phyloP scores from a whole-genome alignment of 2,797 vertebrate genomes.

The Eulemur coronatus region DNA sequence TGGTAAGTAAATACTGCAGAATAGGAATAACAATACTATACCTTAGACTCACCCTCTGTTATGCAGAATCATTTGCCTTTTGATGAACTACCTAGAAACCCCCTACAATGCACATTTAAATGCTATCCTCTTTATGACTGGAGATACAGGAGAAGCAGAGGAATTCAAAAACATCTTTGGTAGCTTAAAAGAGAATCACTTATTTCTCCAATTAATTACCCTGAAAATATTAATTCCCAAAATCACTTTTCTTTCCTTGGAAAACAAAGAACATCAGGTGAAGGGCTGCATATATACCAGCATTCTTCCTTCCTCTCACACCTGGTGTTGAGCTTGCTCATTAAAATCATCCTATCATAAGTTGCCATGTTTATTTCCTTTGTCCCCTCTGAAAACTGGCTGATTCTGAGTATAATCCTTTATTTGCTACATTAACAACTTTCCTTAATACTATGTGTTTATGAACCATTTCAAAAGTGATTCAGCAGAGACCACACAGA shows the following conservation, averaged over 20 bases:
- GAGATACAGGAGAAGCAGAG: slow-evolving; percentile 61
- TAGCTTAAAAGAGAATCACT: slow-evolving; percentile 47
- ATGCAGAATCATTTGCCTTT: not conserved
- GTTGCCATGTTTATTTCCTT: slow-evolving; percentile 16
- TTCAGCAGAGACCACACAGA: not conserved
- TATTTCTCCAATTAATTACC: slow-evolving; percentile 60
- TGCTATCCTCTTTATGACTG: slow-evolving; percentile 24
- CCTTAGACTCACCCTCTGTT: not conserved
- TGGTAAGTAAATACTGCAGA: not conserved
- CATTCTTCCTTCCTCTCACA: slow-evolving; percentile 11
- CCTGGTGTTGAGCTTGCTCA: not conserved
- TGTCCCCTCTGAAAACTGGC: not conserved
- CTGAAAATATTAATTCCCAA: slow-evolving; percentile 66
- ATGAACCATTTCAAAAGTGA: slow-evolving; percentile 57
- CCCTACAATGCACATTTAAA: slow-evolving; percentile 19
- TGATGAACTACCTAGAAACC: slow-evolving; percentile 52
- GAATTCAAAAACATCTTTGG: slow-evolving; percentile 50
- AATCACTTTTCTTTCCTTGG: not conserved
- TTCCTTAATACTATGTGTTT: not conserved
- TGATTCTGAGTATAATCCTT: not conserved
- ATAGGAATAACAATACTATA: not conserved
- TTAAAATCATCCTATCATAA: not conserved
- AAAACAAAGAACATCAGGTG: slow-evolving; percentile 36
- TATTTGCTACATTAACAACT: not conserved
- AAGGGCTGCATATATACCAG: slow-evolving; percentile 35